Evolutionary conservation across 2,888 invertebrate genomes (phyloP), one percentile per base, ranked within the genome.

Genomic region (Schizotus pectinicornis): DNA sequence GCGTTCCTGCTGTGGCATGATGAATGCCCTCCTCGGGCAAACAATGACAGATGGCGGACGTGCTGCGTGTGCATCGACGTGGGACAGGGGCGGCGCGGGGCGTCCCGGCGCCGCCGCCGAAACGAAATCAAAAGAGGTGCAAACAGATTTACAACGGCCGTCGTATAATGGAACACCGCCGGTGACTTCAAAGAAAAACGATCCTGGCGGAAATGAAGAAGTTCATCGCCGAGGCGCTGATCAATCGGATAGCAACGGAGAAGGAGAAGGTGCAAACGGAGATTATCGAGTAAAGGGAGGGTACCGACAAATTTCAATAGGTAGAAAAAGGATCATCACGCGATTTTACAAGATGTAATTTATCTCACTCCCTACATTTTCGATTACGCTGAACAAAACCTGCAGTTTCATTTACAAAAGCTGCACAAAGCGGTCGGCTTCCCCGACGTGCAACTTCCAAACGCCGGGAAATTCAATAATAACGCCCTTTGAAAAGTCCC

Each of bases 121-220:
- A 22, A 31, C 33, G 31, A 45, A 54, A 53, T 50, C 56, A 59
- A 59, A 61, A 62, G 62, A 56, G 52, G 56, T 56, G 59, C 56
- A 53, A 62, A 62, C 62, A 59, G 59, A 59, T 62, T 62, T 62
- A 62, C 56, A 61, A 48, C 61, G 37, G 50, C 37, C 51, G 39
- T 31, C 54, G 49, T 43, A 62, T 59, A 56, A 59, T 62, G 47
- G 53, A 53, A 59, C 59, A 59, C 47, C 56, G 37, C 32, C 33
- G 9, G 30, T 56, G 56, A 56, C 59, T 59, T 62, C 56, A 56
- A 62, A 62, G 56, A 41, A 56, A 56, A 41, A 45, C 38, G 45
- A 33, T 50, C 36, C 48, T 45, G 37, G 49, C 62, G 62, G 62
- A 62, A 62, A 62, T 56, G 59, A 62, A 62, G 56, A 59, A 59